Evolutionary conservation across 2,113 vertebrate genomes (phyloP), one percentile per base, ranked within the genome.

Genomic region (Heterotilapia buettikoferi): DNA sequence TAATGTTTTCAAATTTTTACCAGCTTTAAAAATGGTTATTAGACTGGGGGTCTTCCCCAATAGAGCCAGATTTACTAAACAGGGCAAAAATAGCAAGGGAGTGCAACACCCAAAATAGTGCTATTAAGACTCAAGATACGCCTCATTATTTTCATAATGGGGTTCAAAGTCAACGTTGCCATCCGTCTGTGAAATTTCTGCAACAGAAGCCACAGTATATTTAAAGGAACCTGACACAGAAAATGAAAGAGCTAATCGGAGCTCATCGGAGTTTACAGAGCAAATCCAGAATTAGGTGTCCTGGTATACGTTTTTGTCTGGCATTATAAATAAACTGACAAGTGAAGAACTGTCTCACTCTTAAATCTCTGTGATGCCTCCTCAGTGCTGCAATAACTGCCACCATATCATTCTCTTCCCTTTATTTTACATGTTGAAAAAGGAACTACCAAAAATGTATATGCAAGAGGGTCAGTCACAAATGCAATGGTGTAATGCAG

Each of bases 251-350:
- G 31, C 31, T 33, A 33, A 33, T 24, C 24, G 24, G 24, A 18
- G 57, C 3, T 59, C 26, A 59, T 31, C 8, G 2, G 57, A 59
- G 26, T 31, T 61, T 61, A 31, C 57, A 61, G 31, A 61, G 57
- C 1, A 31, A 31, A 31, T 61, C 1, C 26, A 61, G 26, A 61
- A 61, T 31, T 1, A 18, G 57, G 26, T 31, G 13, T 0, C 24
- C 24, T 24, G 24, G 24, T 24, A 24, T 24, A 24, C 24, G 24
- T 24, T 24, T 24, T 24, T 24, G 24, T 24, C 24, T 24, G 24
- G 24, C 24, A 24, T 24, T 24, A 24, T 24, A 24, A 24, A 24
- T 24, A 24, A 24, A 24, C 24, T 24, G 24, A 24, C 24, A 24
- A 24, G 24, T 24, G 24, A 24, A 24, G 24, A 24, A 24, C 24